phyloP scores from a whole-genome alignment of 2,888 invertebrate genomes.

The Hypolimnas misippus region DNA sequence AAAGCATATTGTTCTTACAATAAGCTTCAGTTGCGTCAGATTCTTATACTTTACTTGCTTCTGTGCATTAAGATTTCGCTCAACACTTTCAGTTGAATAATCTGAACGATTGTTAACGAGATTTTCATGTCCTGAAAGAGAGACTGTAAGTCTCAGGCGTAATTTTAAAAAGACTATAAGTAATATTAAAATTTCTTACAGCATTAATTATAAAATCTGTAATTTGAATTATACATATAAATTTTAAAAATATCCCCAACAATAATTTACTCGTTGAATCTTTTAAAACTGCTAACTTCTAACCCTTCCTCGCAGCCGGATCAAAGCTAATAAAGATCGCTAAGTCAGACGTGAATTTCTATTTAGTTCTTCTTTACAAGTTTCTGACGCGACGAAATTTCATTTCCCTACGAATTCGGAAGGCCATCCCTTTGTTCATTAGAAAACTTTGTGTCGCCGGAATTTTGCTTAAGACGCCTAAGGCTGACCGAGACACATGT shows the following conservation, averaged over 20 bases:
- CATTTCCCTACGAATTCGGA: slow-evolving; percentile 24
- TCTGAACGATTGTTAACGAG: too few species aligned
- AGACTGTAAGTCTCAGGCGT: too few species aligned
- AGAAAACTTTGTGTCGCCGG: slow-evolving; percentile 25
- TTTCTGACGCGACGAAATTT: slow-evolving; percentile 28
- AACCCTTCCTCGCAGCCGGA: slow-evolving; percentile 5
- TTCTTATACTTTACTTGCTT: too few species aligned
- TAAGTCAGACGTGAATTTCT: slow-evolving; percentile 27
- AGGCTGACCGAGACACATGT: not conserved
- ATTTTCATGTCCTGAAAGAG: too few species aligned
- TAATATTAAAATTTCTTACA: too few species aligned
- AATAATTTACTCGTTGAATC: not conserved
- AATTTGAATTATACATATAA: too few species aligned
- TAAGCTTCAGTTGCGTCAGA: too few species aligned
- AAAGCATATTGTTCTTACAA: too few species aligned
- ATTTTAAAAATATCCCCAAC: not conserved
- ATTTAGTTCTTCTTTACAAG: slow-evolving; percentile 23
- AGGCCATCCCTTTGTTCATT: slow-evolving; percentile 30
- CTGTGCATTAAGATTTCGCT: too few species aligned
- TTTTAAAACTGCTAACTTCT: not conserved
- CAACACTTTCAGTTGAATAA: too few species aligned
- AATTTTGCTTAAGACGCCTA: slow-evolving; percentile 19
- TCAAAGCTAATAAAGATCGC: slow-evolving; percentile 19
- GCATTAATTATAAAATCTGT: too few species aligned
- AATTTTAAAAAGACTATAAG: too few species aligned